Evolutionary conservation across 2,113 vertebrate species (phyloP).

Genomic region (Syngnathus floridae): DNA sequence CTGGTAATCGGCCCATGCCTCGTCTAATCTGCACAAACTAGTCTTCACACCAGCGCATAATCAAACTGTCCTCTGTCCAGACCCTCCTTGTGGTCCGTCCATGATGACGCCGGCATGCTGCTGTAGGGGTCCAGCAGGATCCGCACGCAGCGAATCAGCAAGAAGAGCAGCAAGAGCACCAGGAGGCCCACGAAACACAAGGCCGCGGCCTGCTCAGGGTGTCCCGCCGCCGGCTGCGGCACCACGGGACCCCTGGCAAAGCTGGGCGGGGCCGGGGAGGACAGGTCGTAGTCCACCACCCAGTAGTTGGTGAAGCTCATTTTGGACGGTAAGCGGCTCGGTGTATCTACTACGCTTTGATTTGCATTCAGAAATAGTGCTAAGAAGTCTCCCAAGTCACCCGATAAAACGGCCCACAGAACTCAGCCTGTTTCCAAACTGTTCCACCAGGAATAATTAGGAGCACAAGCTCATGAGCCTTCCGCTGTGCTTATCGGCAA

Average conservation of each 20-base stretch:
- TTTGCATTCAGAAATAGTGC: not conserved
- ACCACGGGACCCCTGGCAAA: slow-evolving; percentile 59
- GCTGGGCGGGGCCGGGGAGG: slow-evolving; percentile 57
- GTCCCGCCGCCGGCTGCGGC: slow-evolving; percentile 61
- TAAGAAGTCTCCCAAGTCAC: slow-evolving; percentile 1
- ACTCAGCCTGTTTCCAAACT: not conserved
- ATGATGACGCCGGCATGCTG: slow-evolving; percentile 89
- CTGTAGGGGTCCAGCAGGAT: slow-evolving; percentile 93
- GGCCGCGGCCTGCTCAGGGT: slow-evolving; percentile 83
- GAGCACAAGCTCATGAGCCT: slow-evolving; percentile 29
- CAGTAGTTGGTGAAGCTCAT: slow-evolving; percentile 81
- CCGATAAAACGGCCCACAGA: slow-evolving; percentile 1
- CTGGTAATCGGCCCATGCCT: not conserved
- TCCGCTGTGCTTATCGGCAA: slow-evolving; percentile 25
- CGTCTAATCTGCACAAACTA: too few species aligned
- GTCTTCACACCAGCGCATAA: slow-evolving; percentile 78
- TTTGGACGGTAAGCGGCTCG: slow-evolving; percentile 16
- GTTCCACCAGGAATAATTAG: slow-evolving; percentile 30
- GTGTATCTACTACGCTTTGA: not conserved
- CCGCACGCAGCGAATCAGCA: slow-evolving; percentile 86
- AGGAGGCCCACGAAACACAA: slow-evolving; percentile 89
- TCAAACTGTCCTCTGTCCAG: slow-evolving; percentile 89
- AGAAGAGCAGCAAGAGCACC: slow-evolving; percentile 81
- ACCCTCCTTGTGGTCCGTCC: slow-evolving; percentile 87
- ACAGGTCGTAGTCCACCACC: slow-evolving; percentile 61